A percentile compares a stretch with the other conserved stretches of the same genome.
phyloP scores from a whole-genome alignment of 2,797 vertebrate genomes.

The Anolis apletophallus region DNA sequence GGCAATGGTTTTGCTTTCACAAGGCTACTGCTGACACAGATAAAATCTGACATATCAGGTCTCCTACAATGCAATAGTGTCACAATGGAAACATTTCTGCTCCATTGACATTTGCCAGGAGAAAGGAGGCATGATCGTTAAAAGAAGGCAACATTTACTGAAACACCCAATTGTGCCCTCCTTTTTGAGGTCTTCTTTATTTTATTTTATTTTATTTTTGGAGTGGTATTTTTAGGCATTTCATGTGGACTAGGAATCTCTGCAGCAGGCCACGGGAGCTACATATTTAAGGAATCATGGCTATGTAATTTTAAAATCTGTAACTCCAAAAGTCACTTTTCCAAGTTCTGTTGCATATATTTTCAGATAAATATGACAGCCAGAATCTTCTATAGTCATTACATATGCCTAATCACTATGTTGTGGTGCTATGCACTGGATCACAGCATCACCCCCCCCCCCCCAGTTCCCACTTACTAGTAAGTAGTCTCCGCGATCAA shows the following conservation, averaged over 20 bases:
- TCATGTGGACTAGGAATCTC: background rate
- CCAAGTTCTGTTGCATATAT: no score
- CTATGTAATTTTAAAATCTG: no score
- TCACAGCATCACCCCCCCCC: no score
- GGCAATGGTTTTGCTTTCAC: slow-evolving; percentile 45
- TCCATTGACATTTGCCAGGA: slow-evolving; percentile 9
- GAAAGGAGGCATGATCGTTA: slow-evolving; percentile 7
- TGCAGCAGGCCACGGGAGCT: background rate
- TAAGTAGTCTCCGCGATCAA: no score
- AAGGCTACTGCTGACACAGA: slow-evolving; percentile 44
- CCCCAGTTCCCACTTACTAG: no score
- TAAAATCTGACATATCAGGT: slow-evolving; percentile 36
- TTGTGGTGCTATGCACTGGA: no score
- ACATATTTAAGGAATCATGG: background rate
- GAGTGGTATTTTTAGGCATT: background rate
- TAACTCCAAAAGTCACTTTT: no score
- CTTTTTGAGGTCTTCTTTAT: background rate
- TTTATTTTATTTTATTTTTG: no score
- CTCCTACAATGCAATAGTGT: slow-evolving; percentile 23
- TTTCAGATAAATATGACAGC: no score
- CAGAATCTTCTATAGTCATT: no score
- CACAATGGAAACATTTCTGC: slow-evolving; percentile 16
- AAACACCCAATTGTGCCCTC: background rate
- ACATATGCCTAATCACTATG: no score
- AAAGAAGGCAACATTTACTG: slow-evolving; percentile 1